phyloP scores from a whole-genome alignment of 1,140 invertebrate species.

The Drosophila parvula region DNA sequence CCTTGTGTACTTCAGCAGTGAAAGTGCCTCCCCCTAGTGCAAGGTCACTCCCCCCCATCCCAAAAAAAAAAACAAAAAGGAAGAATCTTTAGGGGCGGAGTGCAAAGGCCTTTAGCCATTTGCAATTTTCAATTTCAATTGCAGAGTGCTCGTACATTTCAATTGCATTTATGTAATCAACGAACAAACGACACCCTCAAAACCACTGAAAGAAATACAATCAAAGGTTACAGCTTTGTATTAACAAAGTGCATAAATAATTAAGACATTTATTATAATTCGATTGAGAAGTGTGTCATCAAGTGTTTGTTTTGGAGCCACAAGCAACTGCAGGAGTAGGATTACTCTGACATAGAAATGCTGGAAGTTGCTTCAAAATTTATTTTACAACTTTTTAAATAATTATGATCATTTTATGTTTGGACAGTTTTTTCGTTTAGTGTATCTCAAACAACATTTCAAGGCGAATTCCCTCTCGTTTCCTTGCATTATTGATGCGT shows the following conservation, averaged over 20 bases:
- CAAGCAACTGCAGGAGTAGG: too few relatives aligned
- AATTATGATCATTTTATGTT: too few relatives aligned
- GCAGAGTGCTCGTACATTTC: conserved; percentile 51
- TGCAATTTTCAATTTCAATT: conserved; percentile 66
- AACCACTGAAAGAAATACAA: neutral
- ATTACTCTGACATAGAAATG: too few relatives aligned
- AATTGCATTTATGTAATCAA: conserved; percentile 78
- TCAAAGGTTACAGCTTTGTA: too few relatives aligned
- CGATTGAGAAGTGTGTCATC: too few relatives aligned
- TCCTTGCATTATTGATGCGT: conserved; percentile 71
- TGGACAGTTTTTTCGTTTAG: neutral
- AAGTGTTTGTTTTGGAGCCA: too few relatives aligned
- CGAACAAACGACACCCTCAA: conserved; percentile 38
- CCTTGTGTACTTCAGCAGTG: conserved; percentile 16
- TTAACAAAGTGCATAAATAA: too few relatives aligned
- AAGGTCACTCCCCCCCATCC: conserved; percentile 24
- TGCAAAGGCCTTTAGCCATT: conserved; percentile 32
- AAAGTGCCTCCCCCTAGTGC: neutral
- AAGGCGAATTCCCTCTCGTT: conserved; percentile 37
- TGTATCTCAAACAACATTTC: conserved; percentile 20
- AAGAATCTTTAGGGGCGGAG: neutral
- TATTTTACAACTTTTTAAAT: too few relatives aligned
- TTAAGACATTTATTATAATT: too few relatives aligned
- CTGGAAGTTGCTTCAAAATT: too few relatives aligned
- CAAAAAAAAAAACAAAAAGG: neutral